Conservation (phyloP, 2,888 invertebrate species). For the Fragum whitleyi region DNA sequence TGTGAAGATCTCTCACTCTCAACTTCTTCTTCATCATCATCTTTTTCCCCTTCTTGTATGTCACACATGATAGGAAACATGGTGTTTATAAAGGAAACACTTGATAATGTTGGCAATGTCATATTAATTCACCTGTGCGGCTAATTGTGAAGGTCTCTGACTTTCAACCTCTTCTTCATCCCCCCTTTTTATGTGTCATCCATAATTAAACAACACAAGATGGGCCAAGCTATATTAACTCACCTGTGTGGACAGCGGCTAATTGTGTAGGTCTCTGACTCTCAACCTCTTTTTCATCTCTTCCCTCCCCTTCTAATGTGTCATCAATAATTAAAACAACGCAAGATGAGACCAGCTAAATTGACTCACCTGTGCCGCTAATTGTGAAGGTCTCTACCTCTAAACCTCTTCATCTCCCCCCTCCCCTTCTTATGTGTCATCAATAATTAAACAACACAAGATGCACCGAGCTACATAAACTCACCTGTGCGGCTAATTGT, state of each 20-base stretch:
- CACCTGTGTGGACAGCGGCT: conserved; percentile 88
- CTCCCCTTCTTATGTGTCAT: conserved; percentile 88
- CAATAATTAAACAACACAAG: too few relatives aligned
- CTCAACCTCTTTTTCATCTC: conserved; percentile 88
- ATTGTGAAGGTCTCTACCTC: conserved; percentile 85
- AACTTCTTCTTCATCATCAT: conserved; percentile 87
- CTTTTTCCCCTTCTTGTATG: conserved; percentile 88
- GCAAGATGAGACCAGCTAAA: too few relatives aligned
- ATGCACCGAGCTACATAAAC: too few relatives aligned
- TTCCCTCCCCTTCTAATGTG: conserved; percentile 88
- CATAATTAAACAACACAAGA: too few relatives aligned
- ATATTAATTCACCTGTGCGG: too few relatives aligned
- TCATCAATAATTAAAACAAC: conserved; percentile 90
- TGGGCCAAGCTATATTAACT: too few relatives aligned
- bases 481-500: conserved; percentile 86
- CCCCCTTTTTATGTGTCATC: conserved; percentile 88
- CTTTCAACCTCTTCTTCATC: conserved; percentile 87
- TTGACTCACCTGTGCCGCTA: too few relatives aligned
- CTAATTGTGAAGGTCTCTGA: conserved; percentile 82
- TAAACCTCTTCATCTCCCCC: conserved; percentile 87
- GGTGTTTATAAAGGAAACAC: conserved; percentile 89
- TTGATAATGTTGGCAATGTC: too few relatives aligned
- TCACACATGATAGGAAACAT: conserved; percentile 90
- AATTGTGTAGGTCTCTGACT: conserved; percentile 89
- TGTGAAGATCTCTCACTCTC: conserved; percentile 89